phyloP scores from a whole-genome alignment of 2,888 invertebrate species.

The Noctua pronuba region DNA sequence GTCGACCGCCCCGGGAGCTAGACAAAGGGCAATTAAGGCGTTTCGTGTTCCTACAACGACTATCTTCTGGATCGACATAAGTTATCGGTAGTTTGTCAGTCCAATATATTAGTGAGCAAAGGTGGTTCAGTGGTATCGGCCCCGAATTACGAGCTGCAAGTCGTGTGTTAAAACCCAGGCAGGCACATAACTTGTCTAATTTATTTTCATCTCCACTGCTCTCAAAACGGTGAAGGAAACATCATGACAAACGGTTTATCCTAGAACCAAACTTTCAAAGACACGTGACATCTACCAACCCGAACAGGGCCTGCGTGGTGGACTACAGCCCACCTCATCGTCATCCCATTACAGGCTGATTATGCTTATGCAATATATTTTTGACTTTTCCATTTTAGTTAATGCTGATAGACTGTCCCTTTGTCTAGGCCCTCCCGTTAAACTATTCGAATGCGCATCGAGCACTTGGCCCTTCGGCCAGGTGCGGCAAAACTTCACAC shows the following conservation, averaged over 20 bases:
- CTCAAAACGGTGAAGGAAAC: neutral
- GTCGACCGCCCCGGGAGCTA: neutral
- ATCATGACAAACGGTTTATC: neutral
- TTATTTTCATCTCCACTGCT: neutral
- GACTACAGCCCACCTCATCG: neutral
- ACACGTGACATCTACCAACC: neutral
- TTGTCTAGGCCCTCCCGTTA: neutral
- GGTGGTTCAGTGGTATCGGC: neutral
- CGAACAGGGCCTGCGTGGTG: neutral
- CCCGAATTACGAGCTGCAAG: neutral
- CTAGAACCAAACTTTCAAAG: neutral
- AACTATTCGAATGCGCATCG: neutral
- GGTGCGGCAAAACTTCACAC: neutral
- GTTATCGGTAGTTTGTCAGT: neutral
- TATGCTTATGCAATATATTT: too few relatives aligned
- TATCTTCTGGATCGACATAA: neutral
- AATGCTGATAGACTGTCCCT: neutral
- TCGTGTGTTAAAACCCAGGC: neutral
- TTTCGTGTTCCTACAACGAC: neutral
- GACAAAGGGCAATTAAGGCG: neutral
- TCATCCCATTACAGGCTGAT: neutral
- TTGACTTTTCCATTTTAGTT: neutral
- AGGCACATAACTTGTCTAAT: neutral
- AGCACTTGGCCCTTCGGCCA: neutral
- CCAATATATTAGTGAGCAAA: neutral